A percentile compares a stretch with the other conserved stretches of the same genome.
Conservation (phyloP, 2,113 vertebrate genomes). For the Mugil cephalus region DNA sequence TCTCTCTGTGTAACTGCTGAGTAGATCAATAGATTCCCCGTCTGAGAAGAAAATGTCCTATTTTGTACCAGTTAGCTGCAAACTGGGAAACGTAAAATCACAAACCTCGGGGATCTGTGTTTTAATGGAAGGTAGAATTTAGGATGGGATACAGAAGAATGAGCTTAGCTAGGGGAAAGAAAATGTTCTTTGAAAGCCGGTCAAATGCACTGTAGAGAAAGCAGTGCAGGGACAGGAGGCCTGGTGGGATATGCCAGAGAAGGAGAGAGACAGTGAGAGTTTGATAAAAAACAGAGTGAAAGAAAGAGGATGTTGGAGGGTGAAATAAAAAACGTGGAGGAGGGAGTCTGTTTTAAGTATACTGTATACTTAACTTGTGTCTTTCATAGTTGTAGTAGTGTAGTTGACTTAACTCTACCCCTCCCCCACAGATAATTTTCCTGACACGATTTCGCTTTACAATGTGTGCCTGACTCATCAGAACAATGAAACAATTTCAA, state of each 20-base stretch:
- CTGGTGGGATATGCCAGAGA: conserved; percentile 73
- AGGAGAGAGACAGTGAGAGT: conserved; percentile 27
- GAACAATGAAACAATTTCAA: no score
- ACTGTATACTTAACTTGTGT: no score
- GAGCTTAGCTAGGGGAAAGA: conserved; percentile 57
- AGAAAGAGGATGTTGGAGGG: conserved; percentile 1
- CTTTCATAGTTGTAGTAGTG: no score
- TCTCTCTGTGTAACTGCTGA: not conserved
- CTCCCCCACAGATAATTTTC: no score
- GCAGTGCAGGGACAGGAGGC: conserved; percentile 56
- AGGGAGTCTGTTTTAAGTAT: conserved; percentile 30
- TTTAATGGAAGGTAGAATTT: conserved; percentile 77
- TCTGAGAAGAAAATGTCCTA: conserved; percentile 15
- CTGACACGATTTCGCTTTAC: no score
- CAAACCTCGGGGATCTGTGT: conserved; percentile 62
- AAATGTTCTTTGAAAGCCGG: conserved; percentile 63
- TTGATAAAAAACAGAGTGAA: conserved; percentile 43
- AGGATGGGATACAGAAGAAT: conserved; percentile 66
- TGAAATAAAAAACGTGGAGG: conserved; percentile 21
- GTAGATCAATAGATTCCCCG: conserved; percentile 15
- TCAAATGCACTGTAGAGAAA: conserved; percentile 68
- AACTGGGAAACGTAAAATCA: conserved; percentile 49
- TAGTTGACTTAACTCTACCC: no score
- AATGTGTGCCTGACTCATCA: no score
- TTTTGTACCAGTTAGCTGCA: conserved; percentile 22